Evolutionary conservation across 2,113 vertebrate genomes (phyloP).

Genomic region (Psammodynastes pulverulentus): DNA sequence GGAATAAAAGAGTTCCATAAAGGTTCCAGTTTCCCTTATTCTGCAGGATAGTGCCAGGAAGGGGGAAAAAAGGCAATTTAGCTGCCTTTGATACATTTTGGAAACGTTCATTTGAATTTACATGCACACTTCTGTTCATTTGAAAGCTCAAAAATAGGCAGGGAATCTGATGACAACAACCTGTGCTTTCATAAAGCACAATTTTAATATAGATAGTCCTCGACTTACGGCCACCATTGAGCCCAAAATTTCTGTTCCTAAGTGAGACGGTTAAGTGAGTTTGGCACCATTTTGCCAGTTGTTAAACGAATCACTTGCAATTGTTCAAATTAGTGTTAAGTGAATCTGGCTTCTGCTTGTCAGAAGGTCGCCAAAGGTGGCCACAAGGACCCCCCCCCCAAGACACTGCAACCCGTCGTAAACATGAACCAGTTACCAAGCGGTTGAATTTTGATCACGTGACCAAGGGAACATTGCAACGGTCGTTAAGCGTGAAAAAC

Average conservation of each 20-base stretch:
- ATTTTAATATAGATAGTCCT: not conserved
- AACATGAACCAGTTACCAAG: no score
- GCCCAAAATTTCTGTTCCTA: not conserved
- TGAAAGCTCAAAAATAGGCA: not conserved
- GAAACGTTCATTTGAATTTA: not conserved
- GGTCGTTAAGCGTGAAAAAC: not conserved
- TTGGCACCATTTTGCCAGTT: not conserved
- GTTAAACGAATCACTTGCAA: not conserved
- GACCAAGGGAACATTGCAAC: not conserved
- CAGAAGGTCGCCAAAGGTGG: no score
- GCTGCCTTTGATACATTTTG: not conserved
- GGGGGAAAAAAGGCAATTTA: not conserved
- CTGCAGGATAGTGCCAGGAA: not conserved
- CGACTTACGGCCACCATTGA: not conserved
- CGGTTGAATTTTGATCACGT: not conserved
- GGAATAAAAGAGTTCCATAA: not conserved
- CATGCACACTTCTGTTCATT: not conserved
- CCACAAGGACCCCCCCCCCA: no score
- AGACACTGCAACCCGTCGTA: no score
- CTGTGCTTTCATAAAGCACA: not conserved
- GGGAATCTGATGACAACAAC: not conserved
- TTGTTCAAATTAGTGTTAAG: not conserved
- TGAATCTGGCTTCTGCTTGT: no score
- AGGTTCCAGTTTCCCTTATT: not conserved
- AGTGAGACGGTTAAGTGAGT: not conserved